phyloP scores from a whole-genome alignment of 2,113 vertebrate species.

The Xiphophorus maculatus region DNA sequence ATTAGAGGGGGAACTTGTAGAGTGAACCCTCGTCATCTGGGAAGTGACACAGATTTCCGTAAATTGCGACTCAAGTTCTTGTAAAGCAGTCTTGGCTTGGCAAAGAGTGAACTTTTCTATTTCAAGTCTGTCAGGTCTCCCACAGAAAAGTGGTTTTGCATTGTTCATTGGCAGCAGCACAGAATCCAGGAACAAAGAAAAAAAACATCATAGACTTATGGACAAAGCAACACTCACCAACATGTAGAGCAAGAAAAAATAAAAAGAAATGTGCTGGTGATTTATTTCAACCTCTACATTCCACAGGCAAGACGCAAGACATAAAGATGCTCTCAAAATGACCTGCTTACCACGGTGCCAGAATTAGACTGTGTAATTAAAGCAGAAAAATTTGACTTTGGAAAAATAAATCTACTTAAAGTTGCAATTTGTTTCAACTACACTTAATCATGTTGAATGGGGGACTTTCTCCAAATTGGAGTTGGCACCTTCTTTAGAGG shows the following conservation, averaged over 20 bases:
- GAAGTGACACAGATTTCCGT: conserved; percentile 26
- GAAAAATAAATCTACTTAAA: conserved; percentile 37
- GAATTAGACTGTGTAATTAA: conserved; percentile 53
- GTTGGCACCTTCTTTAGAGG: conserved; percentile 23
- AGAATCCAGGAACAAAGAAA: conserved; percentile 48
- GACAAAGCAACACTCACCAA: conserved; percentile 24
- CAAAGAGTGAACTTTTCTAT: conserved; percentile 4
- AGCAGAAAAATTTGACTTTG: conserved; percentile 43
- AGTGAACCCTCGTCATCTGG: conserved; percentile 18
- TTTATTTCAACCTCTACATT: conserved; percentile 53
- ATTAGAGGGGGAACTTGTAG: conserved; percentile 43
- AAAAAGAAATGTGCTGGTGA: conserved; percentile 40
- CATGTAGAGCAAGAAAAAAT: conserved; percentile 16
- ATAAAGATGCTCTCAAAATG: conserved; percentile 52
- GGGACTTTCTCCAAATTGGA: conserved; percentile 41
- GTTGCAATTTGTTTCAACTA: conserved; percentile 56
- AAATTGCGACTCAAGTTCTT: conserved; percentile 20
- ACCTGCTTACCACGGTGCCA: conserved; percentile 34
- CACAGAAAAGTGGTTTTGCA: background rate
- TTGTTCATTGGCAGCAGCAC: conserved; percentile 7
- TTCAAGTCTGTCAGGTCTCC: background rate
- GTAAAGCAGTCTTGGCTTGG: background rate
- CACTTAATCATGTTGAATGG: conserved; percentile 48
- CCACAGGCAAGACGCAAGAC: conserved; percentile 37
- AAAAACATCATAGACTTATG: conserved; percentile 16